A percentile compares a stretch with the other conserved stretches of the same genome.
Conservation (phyloP, 2,888 invertebrate species). For the Pediacus dermestoides region DNA sequence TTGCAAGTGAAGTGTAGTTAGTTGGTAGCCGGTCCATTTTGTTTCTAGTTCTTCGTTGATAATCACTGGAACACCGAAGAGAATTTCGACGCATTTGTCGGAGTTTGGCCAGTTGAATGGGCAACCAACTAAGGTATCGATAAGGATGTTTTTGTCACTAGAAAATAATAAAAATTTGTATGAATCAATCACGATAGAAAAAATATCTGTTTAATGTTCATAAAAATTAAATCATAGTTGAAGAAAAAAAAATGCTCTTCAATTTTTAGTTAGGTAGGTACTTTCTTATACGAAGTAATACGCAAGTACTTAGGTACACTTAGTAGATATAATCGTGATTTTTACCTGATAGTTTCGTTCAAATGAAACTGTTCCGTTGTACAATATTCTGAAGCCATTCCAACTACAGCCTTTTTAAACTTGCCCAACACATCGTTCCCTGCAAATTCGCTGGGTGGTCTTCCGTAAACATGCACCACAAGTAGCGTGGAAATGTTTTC, state of each 20-base stretch:
- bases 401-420: background rate
- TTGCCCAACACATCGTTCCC: background rate
- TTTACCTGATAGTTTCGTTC: background rate
- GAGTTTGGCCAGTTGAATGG: slow-evolving; percentile 2
- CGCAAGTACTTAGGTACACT: too few relatives aligned
- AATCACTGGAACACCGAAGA: background rate
- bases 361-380: background rate
- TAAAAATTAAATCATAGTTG: too few relatives aligned
- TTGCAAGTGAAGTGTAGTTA: background rate
- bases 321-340: background rate
- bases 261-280: too few relatives aligned
- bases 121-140: background rate
- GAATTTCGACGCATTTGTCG: slow-evolving; percentile 1
- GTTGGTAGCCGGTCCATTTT: slow-evolving; percentile 1
- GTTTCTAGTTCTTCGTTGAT: background rate
- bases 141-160: background rate
- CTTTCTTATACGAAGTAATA: too few relatives aligned
- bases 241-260: too few relatives aligned
- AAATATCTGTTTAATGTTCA: too few relatives aligned
- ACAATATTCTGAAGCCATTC: slow-evolving; percentile 3
- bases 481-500: background rate
- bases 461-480: slow-evolving; percentile 1
- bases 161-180: background rate
- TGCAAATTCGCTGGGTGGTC: background rate
- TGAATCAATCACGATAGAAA: too few relatives aligned